Conservation (phyloP, 2,888 invertebrate species). For the Tanypteryx hageni region DNA sequence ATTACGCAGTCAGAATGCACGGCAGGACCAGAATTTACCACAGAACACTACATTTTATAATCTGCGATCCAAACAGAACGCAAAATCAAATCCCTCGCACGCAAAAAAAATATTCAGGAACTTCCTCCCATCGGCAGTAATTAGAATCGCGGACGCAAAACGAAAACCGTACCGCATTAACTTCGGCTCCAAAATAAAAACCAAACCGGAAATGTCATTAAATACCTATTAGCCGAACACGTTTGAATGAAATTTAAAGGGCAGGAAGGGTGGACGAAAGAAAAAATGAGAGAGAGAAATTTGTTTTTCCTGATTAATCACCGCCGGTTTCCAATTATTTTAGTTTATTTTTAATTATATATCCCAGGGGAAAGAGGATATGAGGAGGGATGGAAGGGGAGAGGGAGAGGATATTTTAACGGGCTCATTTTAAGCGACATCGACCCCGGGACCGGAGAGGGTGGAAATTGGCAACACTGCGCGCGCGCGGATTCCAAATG, state of each 20-base stretch:
- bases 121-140: conserved; percentile 40
- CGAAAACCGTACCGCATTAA: conserved; percentile 29
- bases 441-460: conserved; percentile 25
- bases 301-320: conserved; percentile 40
- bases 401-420: not conserved
- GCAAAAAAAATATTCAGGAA: not conserved
- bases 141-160: conserved; percentile 26
- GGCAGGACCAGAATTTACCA: not conserved
- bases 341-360: conserved; percentile 40
- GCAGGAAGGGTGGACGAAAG: not conserved
- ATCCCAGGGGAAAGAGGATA: not conserved
- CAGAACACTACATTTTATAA: not conserved
- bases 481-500: not conserved
- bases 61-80: not conserved
- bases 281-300: not conserved
- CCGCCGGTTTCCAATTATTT: conserved; percentile 40
- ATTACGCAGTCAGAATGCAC: not conserved
- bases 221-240: conserved; percentile 26
- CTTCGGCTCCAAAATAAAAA: conserved; percentile 25
- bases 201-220: conserved; percentile 29
- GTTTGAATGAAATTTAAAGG: conserved; percentile 36
- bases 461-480: conserved; percentile 51
- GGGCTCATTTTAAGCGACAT: conserved; percentile 24
- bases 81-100: conserved; percentile 9
- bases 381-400: not conserved